phyloP scores from a whole-genome alignment of 2,797 vertebrate genomes.

The Hapalemur alaotrensis region DNA sequence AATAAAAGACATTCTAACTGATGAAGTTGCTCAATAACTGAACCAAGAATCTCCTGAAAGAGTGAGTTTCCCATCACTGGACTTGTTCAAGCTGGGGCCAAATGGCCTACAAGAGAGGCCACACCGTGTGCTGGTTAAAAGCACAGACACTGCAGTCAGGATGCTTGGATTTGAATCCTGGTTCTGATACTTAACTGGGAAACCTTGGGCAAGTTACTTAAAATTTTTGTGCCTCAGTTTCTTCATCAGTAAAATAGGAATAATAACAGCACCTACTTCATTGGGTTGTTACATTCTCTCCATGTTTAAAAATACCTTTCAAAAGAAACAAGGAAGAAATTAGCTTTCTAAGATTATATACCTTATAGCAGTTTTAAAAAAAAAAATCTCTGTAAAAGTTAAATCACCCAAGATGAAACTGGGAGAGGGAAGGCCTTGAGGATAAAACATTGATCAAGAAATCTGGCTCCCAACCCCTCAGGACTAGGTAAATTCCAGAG shows the following conservation, averaged over 20 bases:
- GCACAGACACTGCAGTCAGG: neutral
- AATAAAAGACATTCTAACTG: conserved; percentile 6
- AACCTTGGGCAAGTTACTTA: neutral
- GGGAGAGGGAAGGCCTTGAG: neutral
- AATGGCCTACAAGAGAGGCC: neutral
- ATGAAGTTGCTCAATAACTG: neutral
- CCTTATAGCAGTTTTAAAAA: neutral
- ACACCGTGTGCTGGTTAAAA: neutral
- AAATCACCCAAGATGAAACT: neutral
- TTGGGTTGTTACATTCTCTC: neutral
- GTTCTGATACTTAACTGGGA: neutral
- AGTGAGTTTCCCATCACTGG: neutral
- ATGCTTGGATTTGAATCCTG: neutral
- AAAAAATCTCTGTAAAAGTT: neutral
- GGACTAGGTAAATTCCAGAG: neutral
- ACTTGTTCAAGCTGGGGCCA: neutral
- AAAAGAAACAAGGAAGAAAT: conserved; percentile 46
- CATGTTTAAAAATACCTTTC: conserved; percentile 47
- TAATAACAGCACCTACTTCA: neutral
- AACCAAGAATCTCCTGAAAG: neutral
- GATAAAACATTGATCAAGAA: neutral
- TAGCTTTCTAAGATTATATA: conserved; percentile 43
- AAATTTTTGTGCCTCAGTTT: neutral
- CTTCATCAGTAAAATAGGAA: conserved; percentile 34
- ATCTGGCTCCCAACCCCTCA: neutral